These are phyloP conservation scores for Dinothrombium tinctorium DNA, from an alignment of 1,140 invertebrate genomes.

Conservation along the genomic window DNA sequence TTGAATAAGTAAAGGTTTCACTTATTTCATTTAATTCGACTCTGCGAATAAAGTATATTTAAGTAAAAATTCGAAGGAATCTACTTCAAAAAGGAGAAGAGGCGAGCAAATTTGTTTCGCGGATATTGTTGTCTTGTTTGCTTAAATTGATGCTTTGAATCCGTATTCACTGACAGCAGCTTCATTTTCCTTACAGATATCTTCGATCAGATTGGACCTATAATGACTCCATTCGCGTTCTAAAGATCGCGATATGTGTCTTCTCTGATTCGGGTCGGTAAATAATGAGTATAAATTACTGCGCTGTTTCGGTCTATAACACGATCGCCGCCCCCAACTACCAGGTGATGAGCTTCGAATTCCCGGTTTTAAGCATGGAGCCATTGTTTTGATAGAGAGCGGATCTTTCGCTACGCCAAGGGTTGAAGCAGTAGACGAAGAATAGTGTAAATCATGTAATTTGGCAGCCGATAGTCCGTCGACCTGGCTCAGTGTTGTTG, in stretches of 20 bases:
- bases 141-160: too few species aligned
- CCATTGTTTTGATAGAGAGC: not conserved
- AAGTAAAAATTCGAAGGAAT: too few species aligned
- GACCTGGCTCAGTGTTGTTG: not conserved
- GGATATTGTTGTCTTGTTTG: too few species aligned
- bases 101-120: too few species aligned
- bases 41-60: too few species aligned
- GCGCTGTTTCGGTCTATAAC: slow-evolving; percentile 14
- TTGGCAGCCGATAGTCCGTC: not conserved
- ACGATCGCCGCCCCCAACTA: not conserved
- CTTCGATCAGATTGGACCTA: too few species aligned
- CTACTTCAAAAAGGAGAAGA: too few species aligned
- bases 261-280: slow-evolving; percentile 11
- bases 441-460: not conserved
- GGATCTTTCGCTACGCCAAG: not conserved
- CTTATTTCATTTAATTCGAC: too few species aligned
- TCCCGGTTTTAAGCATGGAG: not conserved
- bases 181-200: too few species aligned
- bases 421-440: not conserved
- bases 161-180: too few species aligned
- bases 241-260: slow-evolving; percentile 13
- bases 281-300: slow-evolving; percentile 15
- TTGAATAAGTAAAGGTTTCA: too few species aligned
- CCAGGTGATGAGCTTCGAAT: not conserved
- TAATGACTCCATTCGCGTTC: slow-evolving; percentile 14